A percentile compares a stretch with the other conserved stretches of the same genome.
These are phyloP conservation scores for Parauchenoglanis punctatus DNA, from an alignment of 2,797 vertebrate species.

Conservation along the genomic window DNA sequence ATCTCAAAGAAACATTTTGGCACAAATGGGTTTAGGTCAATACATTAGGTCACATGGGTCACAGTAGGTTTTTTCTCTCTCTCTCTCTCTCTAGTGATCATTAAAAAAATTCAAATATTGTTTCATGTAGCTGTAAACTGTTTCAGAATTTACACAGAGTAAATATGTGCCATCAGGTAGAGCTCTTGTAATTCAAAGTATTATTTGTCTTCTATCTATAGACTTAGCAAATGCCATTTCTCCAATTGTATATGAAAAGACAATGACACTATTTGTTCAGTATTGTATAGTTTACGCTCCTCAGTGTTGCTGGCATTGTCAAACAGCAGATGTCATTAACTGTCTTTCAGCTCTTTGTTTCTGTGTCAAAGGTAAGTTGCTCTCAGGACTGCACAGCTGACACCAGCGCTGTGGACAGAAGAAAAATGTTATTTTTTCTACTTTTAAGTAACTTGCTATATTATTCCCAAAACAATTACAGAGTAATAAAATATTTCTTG, in stretches of 20 bases:
- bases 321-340: slow-evolving; percentile 12
- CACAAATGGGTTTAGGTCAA: neutral
- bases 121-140: neutral
- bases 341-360: slow-evolving; percentile 48
- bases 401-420: slow-evolving; percentile 60
- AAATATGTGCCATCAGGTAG: neutral
- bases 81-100: neutral
- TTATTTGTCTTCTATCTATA: neutral
- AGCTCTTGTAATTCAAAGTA: neutral
- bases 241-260: neutral
- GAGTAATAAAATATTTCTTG: neutral
- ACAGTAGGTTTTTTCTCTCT: neutral
- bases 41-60: neutral
- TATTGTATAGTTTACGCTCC: neutral
- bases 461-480: neutral
- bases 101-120: neutral
- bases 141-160: neutral
- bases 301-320: neutral
- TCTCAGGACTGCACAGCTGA: slow-evolving; percentile 60
- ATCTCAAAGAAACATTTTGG: neutral
- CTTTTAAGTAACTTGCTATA: neutral
- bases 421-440: neutral
- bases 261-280: neutral
- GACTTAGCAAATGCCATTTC: neutral
- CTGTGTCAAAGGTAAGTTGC: slow-evolving; percentile 22